A percentile compares a stretch with the other conserved stretches of the same genome.
Conservation (phyloP, 1,140 invertebrate genomes). For the Arion vulgaris region DNA sequence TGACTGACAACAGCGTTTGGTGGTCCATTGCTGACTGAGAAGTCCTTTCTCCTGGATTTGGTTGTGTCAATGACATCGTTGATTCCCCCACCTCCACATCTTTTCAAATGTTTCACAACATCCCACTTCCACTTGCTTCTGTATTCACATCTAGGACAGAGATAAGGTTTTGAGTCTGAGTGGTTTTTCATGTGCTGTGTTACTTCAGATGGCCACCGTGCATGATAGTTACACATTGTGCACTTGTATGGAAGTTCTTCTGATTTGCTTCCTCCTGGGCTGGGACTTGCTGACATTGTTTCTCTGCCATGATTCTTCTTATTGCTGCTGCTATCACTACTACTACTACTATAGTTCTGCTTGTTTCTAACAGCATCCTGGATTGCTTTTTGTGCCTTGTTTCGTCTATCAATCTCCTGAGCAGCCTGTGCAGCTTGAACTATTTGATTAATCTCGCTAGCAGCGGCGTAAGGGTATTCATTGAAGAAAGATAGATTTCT, state of each 20-base stretch:
- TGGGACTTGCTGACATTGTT: background rate
- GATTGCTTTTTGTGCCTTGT: constrained; percentile 19
- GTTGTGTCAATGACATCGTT: constrained; percentile 71
- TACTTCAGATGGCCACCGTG: constrained; percentile 72
- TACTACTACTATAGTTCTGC: background rate
- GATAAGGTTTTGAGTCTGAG: constrained; percentile 71
- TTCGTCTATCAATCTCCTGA: constrained; percentile 14
- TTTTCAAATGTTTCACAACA: constrained; percentile 71
- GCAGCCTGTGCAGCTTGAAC: background rate
- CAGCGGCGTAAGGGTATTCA: background rate
- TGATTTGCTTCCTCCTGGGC: constrained; percentile 18
- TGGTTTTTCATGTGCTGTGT: constrained; percentile 74
- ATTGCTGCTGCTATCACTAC: background rate
- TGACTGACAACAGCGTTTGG: constrained; percentile 65
- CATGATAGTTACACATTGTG: constrained; percentile 68
- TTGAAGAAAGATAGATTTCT: constrained; percentile 15
- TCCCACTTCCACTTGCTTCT: constrained; percentile 74
- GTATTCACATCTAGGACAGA: constrained; percentile 71
- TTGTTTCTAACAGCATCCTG: constrained; percentile 18
- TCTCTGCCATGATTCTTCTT: constrained; percentile 17
- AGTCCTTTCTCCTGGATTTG: constrained; percentile 44
- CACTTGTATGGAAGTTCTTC: constrained; percentile 69
- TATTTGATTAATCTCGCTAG: background rate
- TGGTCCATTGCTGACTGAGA: constrained; percentile 47
- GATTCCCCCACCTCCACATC: constrained; percentile 70